These are phyloP conservation scores for Bubo blakistoni DNA, from an alignment of 2,113 vertebrate species.

Conservation along the genomic window DNA sequence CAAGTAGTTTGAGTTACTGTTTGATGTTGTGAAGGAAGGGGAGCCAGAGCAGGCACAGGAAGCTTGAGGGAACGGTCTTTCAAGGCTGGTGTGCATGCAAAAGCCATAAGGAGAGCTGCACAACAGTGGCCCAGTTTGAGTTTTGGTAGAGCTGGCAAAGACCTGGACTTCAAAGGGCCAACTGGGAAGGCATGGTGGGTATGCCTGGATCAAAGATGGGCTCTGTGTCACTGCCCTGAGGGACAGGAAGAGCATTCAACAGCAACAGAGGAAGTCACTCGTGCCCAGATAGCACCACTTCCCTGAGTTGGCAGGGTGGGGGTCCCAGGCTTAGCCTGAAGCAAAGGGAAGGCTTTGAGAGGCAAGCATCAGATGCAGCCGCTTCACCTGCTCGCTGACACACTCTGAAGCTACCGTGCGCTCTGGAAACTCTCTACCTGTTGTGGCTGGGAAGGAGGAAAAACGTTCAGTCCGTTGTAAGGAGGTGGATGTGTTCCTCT, in stretches of 20 bases:
- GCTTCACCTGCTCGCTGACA: accelerated
- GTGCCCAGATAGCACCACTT: background rate
- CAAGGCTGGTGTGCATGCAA: background rate
- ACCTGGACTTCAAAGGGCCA: background rate
- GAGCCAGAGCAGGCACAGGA: background rate
- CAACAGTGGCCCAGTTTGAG: background rate
- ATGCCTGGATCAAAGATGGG: too few species aligned
- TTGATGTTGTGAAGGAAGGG: background rate
- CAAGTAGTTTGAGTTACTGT: background rate
- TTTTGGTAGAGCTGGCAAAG: background rate
- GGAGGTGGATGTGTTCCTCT: background rate
- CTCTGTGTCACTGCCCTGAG: background rate
- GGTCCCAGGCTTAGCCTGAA: background rate
- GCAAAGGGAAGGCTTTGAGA: background rate
- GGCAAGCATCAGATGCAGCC: background rate
- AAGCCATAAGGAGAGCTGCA: background rate
- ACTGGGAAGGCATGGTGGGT: too few species aligned
- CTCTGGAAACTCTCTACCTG: background rate
- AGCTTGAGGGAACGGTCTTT: background rate
- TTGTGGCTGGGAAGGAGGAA: background rate
- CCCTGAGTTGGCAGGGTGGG: background rate
- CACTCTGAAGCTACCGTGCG: background rate
- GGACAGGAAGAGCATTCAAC: background rate
- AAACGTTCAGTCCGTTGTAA: accelerated
- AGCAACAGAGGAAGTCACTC: too few species aligned